Evolutionary conservation across 1,140 invertebrate species (phyloP).

Genomic region (Drosophila navojoa): DNA sequence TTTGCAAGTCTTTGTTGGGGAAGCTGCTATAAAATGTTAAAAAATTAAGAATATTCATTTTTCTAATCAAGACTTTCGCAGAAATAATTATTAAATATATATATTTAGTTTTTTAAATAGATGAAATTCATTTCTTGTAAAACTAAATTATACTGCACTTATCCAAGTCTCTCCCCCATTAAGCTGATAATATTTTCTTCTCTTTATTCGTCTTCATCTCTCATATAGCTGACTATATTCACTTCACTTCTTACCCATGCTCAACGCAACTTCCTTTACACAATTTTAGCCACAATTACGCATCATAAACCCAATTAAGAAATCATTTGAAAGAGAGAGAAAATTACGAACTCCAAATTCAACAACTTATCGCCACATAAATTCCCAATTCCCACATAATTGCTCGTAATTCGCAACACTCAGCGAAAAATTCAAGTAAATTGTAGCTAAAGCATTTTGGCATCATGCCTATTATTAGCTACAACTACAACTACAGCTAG

Average conservation of each 20-base stretch:
- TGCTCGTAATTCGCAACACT: conserved; percentile 21
- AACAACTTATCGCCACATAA: conserved; percentile 33
- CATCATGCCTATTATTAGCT: conserved; percentile 37
- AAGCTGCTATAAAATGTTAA: no score
- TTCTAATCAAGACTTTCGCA: no score
- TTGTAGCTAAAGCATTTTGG: not conserved
- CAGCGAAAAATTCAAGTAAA: conserved; percentile 1
- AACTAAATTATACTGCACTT: no score
- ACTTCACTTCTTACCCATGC: not conserved
- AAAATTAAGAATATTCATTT: no score
- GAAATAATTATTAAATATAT: no score
- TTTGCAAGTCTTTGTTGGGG: no score
- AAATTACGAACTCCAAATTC: not conserved
- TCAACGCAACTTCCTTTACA: not conserved
- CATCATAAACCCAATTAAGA: conserved; percentile 9
- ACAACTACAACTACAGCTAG: not conserved
- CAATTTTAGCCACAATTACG: conserved; percentile 5
- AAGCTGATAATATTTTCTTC: not conserved
- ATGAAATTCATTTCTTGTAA: no score
- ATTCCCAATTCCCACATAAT: conserved; percentile 24
- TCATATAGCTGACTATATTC: not conserved
- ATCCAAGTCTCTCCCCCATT: no score
- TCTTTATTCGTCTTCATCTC: not conserved
- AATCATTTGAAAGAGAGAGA: not conserved
- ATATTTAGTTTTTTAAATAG: no score